A percentile compares a stretch with the other conserved stretches of the same genome.
Conservation (phyloP, 1,140 invertebrate species). For the Brachionus asplanchnoidis region DNA sequence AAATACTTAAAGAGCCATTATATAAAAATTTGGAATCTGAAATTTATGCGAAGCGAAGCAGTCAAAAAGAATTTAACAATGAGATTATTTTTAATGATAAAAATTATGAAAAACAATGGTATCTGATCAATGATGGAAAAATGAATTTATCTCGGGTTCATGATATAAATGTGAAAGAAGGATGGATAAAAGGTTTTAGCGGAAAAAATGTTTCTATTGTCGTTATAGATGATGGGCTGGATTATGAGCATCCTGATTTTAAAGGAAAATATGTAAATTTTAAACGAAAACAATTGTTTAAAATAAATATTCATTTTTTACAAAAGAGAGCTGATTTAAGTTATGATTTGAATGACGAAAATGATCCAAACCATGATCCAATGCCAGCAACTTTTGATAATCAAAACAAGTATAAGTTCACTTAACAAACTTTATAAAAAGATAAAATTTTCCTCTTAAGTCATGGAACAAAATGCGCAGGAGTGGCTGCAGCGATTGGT, state of each 20-base stretch:
- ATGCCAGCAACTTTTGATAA: constrained; percentile 38
- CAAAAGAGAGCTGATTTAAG: constrained; percentile 31
- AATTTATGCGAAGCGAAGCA: neutral
- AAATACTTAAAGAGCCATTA: neutral
- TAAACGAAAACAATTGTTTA: neutral
- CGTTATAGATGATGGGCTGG: constrained; percentile 41
- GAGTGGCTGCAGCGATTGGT: constrained; percentile 90
- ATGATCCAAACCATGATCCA: constrained; percentile 41
- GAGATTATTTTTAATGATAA: constrained; percentile 31
- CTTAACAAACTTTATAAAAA: neutral
- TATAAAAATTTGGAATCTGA: neutral
- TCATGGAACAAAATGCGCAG: constrained; percentile 94
- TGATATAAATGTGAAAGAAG: constrained; percentile 37
- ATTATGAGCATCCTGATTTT: constrained; percentile 42
- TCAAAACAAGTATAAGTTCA: constrained; percentile 35
- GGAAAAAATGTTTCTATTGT: constrained; percentile 37
- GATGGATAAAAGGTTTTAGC: constrained; percentile 28
- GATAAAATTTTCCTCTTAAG: constrained; percentile 50
- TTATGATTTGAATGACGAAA: constrained; percentile 42
- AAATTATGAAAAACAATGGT: constrained; percentile 40
- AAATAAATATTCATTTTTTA: neutral
- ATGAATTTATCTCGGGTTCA: neutral
- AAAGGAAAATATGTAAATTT: constrained; percentile 36
- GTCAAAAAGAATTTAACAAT: neutral
- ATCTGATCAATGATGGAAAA: constrained; percentile 39